Base-by-base conservation (phyloP, 2,113 vertebrate genomes). In the Solea solea region DNA sequence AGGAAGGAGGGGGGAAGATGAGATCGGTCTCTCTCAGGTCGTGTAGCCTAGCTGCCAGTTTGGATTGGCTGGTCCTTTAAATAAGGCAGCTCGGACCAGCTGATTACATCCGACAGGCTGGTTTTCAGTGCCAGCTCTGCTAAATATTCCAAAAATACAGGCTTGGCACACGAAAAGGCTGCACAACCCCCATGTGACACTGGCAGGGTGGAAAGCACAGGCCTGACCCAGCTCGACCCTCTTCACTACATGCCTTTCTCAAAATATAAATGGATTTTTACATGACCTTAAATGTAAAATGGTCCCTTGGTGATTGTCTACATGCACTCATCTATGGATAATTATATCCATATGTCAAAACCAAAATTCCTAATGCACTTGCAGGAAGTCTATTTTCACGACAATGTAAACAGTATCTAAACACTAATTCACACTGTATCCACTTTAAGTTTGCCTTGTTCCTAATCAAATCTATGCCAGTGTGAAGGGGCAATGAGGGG, bases 101-200 rank as follows among this genome's bases (percentile, higher is more conserved):
- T 89, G 81, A 93, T 91, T 86, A 80, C 76, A 88, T 89, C 85
- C 59, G 82, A 91, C 90, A 92, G 85, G 85, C 86, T 72, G 74
- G 55, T 69, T 78, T 83, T 83, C 61, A 44, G 72, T 75, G 84
- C 76, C 90, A 90, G 84, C 77, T 77, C 65, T 16, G 41, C 45
- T 51, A 84, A 88, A 80, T 69, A 80, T 77, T 78, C 85, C 69
- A 80, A 86, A 83, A 71, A 87, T 85, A 64, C 57, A 74, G 70
- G 59, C 74, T 52, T 27, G 68, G 28, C 70, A 79, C 72, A 77
- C 64, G 80, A 80, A 86, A 53, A 64, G 76, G 57, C 53, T 60
- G 79, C 40, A 44, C 66, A 69, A 69, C 16, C 49, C 44, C 62
- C 11, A 34, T 34, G 1, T 40, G 55, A 64, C 59, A 51, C 54